Base-by-base conservation (phyloP, 2,888 invertebrate species). In the Galeruca laticollis region DNA sequence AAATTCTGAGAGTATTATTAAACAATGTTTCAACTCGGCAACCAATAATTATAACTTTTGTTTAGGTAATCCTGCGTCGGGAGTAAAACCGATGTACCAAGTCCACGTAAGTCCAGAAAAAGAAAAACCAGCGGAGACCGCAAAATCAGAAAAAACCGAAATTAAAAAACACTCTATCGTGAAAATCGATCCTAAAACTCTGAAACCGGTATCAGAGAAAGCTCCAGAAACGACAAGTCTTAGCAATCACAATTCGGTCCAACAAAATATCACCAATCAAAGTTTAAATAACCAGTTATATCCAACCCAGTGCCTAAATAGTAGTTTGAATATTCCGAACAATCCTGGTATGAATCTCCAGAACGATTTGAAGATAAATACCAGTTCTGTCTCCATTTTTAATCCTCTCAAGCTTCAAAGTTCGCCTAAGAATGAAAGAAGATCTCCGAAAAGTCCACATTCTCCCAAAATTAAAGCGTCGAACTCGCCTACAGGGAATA, bases 81-180 rank as follows among this genome's bases (percentile, higher is more conserved):
- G 89, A 0, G 89, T 89, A 0, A 89, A 89, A 72, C 89, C 89
- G 0, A 87, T 89, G 86, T 90, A 89, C 73, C 87, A 87, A 9
- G 86, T 88, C 1, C 84, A 84, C 43, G 72, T 76, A 0, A 83
- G 84, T 51, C 85, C 85, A 2, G 87, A 87, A 1, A 82, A 82
- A 71, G 84, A 85, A 13, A 84, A 84, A 57, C 57, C 47, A 11
- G 54, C 70, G 35, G 72, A 75, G 21, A 33, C 68, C 13, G 35
- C 52, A n/a, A 78, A 76, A 35, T 15, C 72, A n/a, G 80, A 79
- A 57, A 83, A 82, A 67, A 78, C 77, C 31, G 85, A 86, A 70
- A 85, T 85, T 35, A 84, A 83, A 70, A 84, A 84, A 65, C 85
- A 85, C 68, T 86, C 85, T 35, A 85, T 86, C 20, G 85, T 86